These are phyloP conservation scores for Andrena marginata DNA, from an alignment of 2,888 invertebrate genomes.

Conservation along the genomic window DNA sequence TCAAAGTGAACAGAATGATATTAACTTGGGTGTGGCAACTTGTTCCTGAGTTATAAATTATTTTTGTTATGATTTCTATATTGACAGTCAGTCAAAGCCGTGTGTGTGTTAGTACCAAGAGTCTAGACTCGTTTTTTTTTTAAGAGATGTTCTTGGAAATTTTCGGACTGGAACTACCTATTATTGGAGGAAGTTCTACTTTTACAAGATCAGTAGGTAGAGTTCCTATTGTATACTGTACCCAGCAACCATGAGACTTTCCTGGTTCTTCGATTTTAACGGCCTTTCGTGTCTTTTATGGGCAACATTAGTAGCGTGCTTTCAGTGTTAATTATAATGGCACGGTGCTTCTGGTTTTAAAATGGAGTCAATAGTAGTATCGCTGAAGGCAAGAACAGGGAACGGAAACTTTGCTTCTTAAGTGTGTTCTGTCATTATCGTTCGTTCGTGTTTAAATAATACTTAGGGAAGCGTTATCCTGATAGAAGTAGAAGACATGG, in stretches of 20 bases:
- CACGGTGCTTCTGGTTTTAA: slow-evolving; percentile 41
- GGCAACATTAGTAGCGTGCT: slow-evolving; percentile 36
- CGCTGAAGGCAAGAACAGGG: slow-evolving; percentile 34
- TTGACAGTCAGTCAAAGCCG: no score
- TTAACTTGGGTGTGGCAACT: no score
- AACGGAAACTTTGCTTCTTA: slow-evolving; percentile 19
- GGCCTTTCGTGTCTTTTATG: slow-evolving; percentile 37
- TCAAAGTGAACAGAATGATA: no score
- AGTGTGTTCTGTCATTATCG: slow-evolving; percentile 10
- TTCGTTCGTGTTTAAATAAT: slow-evolving; percentile 2
- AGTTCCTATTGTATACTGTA: neutral
- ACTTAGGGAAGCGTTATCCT: neutral
- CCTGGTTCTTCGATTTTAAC: slow-evolving; percentile 29
- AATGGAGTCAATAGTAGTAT: slow-evolving; percentile 31
- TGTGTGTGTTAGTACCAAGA: no score
- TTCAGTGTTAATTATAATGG: slow-evolving; percentile 64
- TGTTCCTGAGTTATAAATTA: no score
- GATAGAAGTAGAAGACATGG: neutral
- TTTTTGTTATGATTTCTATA: no score
- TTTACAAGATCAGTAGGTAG: neutral
- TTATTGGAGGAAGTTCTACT: neutral
- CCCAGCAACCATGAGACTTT: slow-evolving; percentile 1
- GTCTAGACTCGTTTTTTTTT: no score
- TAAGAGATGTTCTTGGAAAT: no score
- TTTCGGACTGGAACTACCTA: no score